A percentile compares a stretch with the other conserved stretches of the same genome.
Conservation (phyloP, 2,797 vertebrate species). For the Rhodeus uyekii region DNA sequence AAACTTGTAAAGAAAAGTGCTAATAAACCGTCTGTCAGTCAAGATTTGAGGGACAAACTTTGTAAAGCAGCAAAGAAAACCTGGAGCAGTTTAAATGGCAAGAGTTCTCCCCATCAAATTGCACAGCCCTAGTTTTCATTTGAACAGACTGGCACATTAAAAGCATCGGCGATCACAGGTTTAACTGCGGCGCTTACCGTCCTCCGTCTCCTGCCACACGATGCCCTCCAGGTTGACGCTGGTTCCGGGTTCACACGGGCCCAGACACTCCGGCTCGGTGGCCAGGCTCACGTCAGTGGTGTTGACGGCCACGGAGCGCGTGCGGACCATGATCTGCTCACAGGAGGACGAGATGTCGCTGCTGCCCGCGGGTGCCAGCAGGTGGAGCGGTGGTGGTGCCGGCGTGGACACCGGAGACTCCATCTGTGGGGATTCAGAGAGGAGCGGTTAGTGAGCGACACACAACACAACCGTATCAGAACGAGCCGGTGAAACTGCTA, state of each 20-base stretch:
- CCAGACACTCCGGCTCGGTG: conserved; percentile 95
- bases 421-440: conserved; percentile 80
- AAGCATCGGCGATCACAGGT: neutral
- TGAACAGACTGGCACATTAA: too few species aligned
- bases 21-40: too few species aligned
- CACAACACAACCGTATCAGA: too few species aligned
- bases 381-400: conserved; percentile 91
- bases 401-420: conserved; percentile 95
- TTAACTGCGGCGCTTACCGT: conserved; percentile 80
- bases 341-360: conserved; percentile 94
- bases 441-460: too few species aligned
- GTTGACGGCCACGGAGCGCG: conserved; percentile 95
- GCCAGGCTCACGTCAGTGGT: conserved; percentile 94
- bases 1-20: too few species aligned
- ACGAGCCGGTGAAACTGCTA: too few species aligned
- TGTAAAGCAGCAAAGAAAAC: too few species aligned
- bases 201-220: conserved; percentile 98
- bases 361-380: conserved; percentile 88
- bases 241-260: conserved; percentile 97
- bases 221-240: conserved; percentile 99
- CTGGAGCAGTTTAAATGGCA: neutral
- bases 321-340: conserved; percentile 99
- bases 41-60: too few species aligned
- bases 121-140: neutral
- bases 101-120: too few species aligned